These are phyloP conservation scores for Spatulosminthurus flaviceps DNA, from an alignment of 2,888 invertebrate genomes.

Conservation along the genomic window DNA sequence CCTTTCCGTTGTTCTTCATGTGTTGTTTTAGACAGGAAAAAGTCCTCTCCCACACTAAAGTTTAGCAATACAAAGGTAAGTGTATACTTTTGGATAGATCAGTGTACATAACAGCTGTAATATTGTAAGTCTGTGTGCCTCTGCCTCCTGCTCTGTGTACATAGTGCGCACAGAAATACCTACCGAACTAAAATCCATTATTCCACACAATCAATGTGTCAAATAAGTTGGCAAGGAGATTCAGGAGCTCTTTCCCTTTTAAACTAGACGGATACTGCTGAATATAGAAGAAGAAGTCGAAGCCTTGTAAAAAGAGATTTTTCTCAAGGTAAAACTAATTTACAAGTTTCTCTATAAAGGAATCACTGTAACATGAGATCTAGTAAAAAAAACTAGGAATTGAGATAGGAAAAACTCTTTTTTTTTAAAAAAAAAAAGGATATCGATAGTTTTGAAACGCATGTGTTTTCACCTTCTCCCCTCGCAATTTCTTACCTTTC, in stretches of 20 bases:
- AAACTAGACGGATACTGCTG: too few species aligned
- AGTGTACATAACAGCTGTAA: too few species aligned
- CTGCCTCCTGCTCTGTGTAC: too few species aligned
- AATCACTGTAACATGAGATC: too few species aligned
- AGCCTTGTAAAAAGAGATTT: too few species aligned
- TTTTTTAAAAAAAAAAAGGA: background rate
- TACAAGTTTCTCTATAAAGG: background rate
- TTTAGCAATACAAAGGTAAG: too few species aligned
- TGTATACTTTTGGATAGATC: too few species aligned
- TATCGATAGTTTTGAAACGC: background rate
- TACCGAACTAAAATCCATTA: background rate
- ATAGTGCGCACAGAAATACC: too few species aligned
- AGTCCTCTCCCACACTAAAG: too few species aligned
- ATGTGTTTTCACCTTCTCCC: background rate
- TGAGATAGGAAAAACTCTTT: background rate
- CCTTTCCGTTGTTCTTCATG: background rate
- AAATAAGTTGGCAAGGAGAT: constrained; percentile 1
- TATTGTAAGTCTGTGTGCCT: too few species aligned
- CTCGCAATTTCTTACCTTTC: background rate
- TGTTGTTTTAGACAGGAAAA: constrained; percentile 2
- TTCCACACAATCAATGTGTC: background rate
- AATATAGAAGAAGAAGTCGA: too few species aligned
- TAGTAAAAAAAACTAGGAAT: background rate
- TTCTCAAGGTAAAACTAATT: background rate
- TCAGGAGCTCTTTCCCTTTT: background rate